Percentiles rank a stretch among this genome's conserved stretches.
Conservation (phyloP, 2,797 vertebrate genomes). For the Gambusia yucatana region DNA sequence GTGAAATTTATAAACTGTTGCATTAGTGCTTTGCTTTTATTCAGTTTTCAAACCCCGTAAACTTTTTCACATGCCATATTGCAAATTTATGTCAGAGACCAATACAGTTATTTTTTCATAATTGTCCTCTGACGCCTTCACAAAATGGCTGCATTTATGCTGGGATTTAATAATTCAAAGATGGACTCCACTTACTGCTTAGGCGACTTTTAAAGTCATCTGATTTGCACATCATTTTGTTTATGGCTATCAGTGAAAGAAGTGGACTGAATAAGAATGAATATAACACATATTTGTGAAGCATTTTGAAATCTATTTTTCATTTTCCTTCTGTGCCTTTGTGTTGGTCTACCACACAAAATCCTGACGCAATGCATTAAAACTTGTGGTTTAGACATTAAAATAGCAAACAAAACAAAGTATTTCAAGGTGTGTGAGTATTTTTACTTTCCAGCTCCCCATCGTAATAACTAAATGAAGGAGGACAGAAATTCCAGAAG, state of each 20-base stretch:
- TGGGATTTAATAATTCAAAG: not conserved
- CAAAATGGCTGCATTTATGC: not conserved
- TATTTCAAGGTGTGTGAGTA: not conserved
- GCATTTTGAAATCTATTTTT: not conserved
- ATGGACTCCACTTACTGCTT: not conserved
- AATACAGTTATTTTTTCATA: not conserved
- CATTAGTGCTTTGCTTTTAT: not conserved
- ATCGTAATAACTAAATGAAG: not conserved
- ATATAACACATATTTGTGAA: not conserved
- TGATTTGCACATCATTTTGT: not conserved
- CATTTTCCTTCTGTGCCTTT: not conserved
- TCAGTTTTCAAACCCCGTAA: not conserved
- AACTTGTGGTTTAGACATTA: not conserved
- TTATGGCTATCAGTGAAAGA: not conserved
- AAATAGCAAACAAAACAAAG: not conserved
- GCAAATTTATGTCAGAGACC: not conserved
- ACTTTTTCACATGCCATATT: not conserved
- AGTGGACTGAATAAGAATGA: not conserved
- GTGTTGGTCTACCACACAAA: not conserved
- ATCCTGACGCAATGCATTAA: not conserved
- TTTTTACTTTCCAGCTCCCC: not conserved
- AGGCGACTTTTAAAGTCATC: not conserved
- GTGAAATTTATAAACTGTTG: slow-evolving; percentile 21
- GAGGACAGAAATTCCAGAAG: not conserved
- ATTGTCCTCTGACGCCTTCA: not conserved